phyloP scores from a whole-genome alignment of 2,113 vertebrate genomes.

The Xenopus tropicalis region DNA sequence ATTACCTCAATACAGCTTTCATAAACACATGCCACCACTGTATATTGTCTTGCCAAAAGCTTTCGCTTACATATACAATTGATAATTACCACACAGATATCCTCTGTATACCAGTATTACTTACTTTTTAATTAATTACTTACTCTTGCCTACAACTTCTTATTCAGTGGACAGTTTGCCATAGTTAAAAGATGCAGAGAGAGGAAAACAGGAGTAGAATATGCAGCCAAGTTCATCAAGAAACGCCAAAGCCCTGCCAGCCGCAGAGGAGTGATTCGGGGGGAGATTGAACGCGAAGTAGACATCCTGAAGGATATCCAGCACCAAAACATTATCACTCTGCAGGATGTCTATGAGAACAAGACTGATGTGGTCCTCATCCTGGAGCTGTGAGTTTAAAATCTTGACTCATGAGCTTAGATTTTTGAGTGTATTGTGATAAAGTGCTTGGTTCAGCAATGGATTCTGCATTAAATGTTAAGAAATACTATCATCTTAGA shows the following conservation, averaged over 20 bases:
- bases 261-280: conserved; percentile 79
- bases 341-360: conserved; percentile 93
- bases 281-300: conserved; percentile 92
- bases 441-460: too few relatives aligned
- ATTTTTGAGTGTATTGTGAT: too few relatives aligned
- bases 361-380: conserved; percentile 92
- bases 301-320: conserved; percentile 83
- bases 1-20: too few relatives aligned
- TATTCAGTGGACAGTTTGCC: conserved; percentile 89
- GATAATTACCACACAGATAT: too few relatives aligned
- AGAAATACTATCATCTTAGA: too few relatives aligned
- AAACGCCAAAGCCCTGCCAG: conserved; percentile 85
- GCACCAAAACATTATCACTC: conserved; percentile 81
- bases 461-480: too few relatives aligned
- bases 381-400: conserved; percentile 89
- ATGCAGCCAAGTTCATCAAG: conserved; percentile 94
- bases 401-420: neutral
- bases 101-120: too few relatives aligned
- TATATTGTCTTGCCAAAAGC: too few relatives aligned
- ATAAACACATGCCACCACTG: too few relatives aligned
- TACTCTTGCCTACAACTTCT: conserved; percentile 14
- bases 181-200: conserved; percentile 88
- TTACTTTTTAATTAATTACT: too few relatives aligned
- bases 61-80: too few relatives aligned
- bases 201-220: conserved; percentile 74